Percentiles rank a stretch among this genome's conserved stretches.
phyloP scores from a whole-genome alignment of 1,140 invertebrate genomes.

The Onthophagus taurus region DNA sequence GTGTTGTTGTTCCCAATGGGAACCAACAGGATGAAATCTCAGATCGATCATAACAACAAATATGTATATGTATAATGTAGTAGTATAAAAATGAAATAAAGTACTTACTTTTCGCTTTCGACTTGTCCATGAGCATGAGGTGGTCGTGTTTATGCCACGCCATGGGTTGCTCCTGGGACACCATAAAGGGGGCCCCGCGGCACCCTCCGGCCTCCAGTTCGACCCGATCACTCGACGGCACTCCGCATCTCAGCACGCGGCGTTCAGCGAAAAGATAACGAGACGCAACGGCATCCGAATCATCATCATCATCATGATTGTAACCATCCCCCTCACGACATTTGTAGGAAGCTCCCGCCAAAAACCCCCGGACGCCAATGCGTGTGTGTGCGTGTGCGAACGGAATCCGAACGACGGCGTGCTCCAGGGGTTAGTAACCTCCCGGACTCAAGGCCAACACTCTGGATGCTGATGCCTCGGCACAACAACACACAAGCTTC shows the following conservation, averaged over 20 bases:
- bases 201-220: slow-evolving; percentile 25
- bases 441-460: slow-evolving; percentile 31
- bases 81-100: too few relatives aligned
- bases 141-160: slow-evolving; percentile 65
- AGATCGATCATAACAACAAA: too few relatives aligned
- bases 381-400: slow-evolving; percentile 21
- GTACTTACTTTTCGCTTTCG: slow-evolving; percentile 60
- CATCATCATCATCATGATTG: slow-evolving; percentile 12
- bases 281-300: too few relatives aligned
- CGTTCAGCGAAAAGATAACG: slow-evolving; percentile 4
- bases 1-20: too few relatives aligned
- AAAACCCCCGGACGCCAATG: slow-evolving; percentile 8
- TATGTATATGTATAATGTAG: too few relatives aligned
- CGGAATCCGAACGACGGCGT: slow-evolving; percentile 35
- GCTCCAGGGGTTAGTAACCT: slow-evolving; percentile 34
- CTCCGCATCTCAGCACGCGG: background rate
- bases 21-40: too few relatives aligned
- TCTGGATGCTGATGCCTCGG: slow-evolving; percentile 21
- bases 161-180: slow-evolving; percentile 46
- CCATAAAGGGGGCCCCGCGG: slow-evolving; percentile 31
- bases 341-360: too few relatives aligned
- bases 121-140: slow-evolving; percentile 61
- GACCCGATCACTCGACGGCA: slow-evolving; percentile 38
- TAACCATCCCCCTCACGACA: too few relatives aligned
- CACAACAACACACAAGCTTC: background rate